Evolutionary conservation across 2,113 vertebrate species (phyloP).

Genomic region (Turdus rufiventris): DNA sequence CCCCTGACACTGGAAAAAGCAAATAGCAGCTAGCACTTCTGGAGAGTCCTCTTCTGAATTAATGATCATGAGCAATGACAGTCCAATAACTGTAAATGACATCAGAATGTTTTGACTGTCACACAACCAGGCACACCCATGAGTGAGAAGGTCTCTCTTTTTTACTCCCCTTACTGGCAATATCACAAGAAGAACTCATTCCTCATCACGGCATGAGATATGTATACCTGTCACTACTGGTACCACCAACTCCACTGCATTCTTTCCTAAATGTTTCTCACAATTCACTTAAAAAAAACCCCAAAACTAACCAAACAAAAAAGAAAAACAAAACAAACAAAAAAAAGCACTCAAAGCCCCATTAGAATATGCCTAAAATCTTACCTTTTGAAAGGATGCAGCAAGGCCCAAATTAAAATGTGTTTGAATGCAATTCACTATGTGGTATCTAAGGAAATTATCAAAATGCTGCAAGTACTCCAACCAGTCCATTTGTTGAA

Average conservation of each 20-base stretch:
- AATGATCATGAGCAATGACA: neutral
- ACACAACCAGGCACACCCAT: neutral
- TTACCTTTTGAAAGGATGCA: no score
- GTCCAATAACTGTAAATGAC: neutral
- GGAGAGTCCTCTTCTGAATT: neutral
- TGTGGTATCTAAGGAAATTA: no score
- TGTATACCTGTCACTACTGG: fast-evolving
- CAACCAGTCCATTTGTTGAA: no score
- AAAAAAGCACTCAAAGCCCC: neutral
- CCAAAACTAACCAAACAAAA: neutral
- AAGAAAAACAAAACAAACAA: neutral
- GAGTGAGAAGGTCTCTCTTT: neutral
- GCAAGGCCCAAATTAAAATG: no score
- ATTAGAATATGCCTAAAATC: no score
- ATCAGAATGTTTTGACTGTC: neutral
- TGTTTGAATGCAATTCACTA: no score
- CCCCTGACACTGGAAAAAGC: neutral
- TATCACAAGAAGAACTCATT: neutral
- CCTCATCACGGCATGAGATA: neutral
- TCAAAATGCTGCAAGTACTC: no score
- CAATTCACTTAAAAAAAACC: neutral
- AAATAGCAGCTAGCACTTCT: neutral
- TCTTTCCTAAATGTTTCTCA: neutral
- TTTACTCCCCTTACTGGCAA: neutral
- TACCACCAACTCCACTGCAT: neutral